Evolutionary conservation across 2,797 vertebrate species (phyloP).

Genomic region (Myripristis jacobus): DNA sequence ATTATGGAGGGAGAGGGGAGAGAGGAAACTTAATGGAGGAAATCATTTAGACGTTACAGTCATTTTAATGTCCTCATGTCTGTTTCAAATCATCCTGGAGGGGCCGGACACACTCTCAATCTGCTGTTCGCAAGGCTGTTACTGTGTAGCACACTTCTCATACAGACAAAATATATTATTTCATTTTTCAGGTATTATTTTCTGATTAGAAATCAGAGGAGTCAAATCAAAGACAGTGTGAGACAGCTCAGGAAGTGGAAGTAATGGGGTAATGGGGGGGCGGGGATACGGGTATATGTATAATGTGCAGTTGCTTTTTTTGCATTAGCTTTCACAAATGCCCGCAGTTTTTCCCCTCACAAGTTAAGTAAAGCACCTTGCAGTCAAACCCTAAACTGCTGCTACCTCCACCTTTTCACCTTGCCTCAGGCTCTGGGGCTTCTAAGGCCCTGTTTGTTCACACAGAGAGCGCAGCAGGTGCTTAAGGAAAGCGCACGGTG

Average conservation of each 20-base stretch:
- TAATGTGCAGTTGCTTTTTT: conserved; percentile 40
- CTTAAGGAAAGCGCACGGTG: conserved; percentile 77
- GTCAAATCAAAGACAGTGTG: not conserved
- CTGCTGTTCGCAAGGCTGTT: conserved; percentile 25
- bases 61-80: conserved; percentile 84
- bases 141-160: conserved; percentile 26
- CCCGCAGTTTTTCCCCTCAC: conserved; percentile 65
- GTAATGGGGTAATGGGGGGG: too few relatives aligned
- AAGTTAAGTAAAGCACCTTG: conserved; percentile 69
- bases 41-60: conserved; percentile 84
- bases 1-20: conserved; percentile 79
- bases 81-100: conserved; percentile 77
- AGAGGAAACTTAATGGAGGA: conserved; percentile 84
- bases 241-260: conserved; percentile 6
- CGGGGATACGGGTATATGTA: too few relatives aligned
- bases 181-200: conserved; percentile 26
- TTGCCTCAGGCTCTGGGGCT: conserved; percentile 73
- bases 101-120: conserved; percentile 37
- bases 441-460: conserved; percentile 81
- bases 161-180: not conserved
- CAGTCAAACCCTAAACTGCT: conserved; percentile 71
- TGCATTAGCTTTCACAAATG: conserved; percentile 48
- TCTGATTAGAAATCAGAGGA: conserved; percentile 18
- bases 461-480: conserved; percentile 77
- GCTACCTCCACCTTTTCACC: conserved; percentile 71